Evolutionary conservation across 2,113 vertebrate species (phyloP), one percentile per base, ranked within the genome.

Genomic region (Hydropotes inermis): DNA sequence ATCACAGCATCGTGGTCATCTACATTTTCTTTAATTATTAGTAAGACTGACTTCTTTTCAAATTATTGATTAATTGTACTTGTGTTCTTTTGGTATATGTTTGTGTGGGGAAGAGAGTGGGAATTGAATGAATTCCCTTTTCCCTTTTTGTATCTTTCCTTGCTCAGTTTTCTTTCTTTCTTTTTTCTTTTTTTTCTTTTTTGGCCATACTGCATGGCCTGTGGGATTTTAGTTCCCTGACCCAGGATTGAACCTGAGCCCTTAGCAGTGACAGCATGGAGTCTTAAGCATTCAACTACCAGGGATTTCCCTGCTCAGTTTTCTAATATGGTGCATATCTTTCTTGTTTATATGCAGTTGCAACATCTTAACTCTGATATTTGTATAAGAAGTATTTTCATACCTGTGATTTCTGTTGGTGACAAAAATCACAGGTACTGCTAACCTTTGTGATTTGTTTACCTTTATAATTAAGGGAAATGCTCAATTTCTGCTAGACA

Each of bases 11-110:
- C 19, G 28, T 88, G 50, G 67, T 92, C 55, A 60, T 85, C 85
- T 94, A 84, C 28, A 74, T 60, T 87, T 79, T 93, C 64, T 55
- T 92, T 70, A 76, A 88, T 91, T 96, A 94, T 43, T 74, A 96
- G 27, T 85, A 85, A 85, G 52, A 17, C 28, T 70, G 67, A 91
- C 39, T 85, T 87, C 15, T 90, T 54, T 94, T 90, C 70, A 60
- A 45, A 82, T 70, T 94, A 64, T 82, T 76, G n/a, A 91, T 54
- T 88, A 82, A 74, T 89, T 86, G 4, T 89, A 30, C 67, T 43
- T 89, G 28, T 83, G 11, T 83, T 21, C 28, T 79, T 79, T 47
- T 79, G n/a, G 10, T 16, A 17, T 79, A 28, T 87, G 54, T 54
- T 45, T 58, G 13, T 33, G 58, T 3, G 60, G 1, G 67, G 7